Evolutionary conservation across 2,888 invertebrate species (phyloP).

Genomic region (Tetranychus truncatus): DNA sequence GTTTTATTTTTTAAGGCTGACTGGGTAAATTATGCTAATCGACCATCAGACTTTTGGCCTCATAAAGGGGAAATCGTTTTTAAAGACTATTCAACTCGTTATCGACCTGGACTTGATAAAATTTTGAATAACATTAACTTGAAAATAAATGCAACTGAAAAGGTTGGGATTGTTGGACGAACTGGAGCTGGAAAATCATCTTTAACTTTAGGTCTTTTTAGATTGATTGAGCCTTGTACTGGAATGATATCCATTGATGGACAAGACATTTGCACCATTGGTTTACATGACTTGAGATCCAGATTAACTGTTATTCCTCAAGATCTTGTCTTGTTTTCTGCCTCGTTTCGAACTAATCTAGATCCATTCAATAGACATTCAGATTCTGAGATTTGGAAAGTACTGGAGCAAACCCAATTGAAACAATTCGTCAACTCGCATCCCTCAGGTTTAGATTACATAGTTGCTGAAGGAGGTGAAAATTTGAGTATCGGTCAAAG

Average conservation of each 20-base stretch:
- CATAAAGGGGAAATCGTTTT: constrained; percentile 57
- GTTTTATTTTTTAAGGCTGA: too few relatives aligned
- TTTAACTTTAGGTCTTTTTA: constrained; percentile 32
- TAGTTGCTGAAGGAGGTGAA: constrained; percentile 35
- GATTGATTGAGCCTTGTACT: constrained; percentile 13
- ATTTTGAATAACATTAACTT: constrained; percentile 63
- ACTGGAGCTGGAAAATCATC: constrained; percentile 41
- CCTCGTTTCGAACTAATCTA: constrained; percentile 69
- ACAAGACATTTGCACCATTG: constrained; percentile 27
- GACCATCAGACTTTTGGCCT: constrained; percentile 47
- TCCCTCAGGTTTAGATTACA: constrained; percentile 32
- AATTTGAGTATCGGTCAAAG: constrained; percentile 21
- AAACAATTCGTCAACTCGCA: constrained; percentile 33
- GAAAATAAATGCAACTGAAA: constrained; percentile 9
- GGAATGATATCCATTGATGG: constrained; percentile 17
- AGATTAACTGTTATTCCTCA: constrained; percentile 35
- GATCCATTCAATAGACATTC: constrained; percentile 55
- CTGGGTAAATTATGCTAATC: too few relatives aligned
- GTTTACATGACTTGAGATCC: constrained; percentile 32
- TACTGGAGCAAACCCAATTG: constrained; percentile 36
- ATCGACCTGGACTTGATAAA: constrained; percentile 65
- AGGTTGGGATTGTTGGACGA: not conserved
- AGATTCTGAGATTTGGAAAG: constrained; percentile 32
- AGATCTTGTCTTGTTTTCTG: constrained; percentile 88
- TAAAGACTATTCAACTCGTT: constrained; percentile 61